phyloP scores from a whole-genome alignment of 2,888 invertebrate genomes.

The Meiosimyza decipiens region DNA sequence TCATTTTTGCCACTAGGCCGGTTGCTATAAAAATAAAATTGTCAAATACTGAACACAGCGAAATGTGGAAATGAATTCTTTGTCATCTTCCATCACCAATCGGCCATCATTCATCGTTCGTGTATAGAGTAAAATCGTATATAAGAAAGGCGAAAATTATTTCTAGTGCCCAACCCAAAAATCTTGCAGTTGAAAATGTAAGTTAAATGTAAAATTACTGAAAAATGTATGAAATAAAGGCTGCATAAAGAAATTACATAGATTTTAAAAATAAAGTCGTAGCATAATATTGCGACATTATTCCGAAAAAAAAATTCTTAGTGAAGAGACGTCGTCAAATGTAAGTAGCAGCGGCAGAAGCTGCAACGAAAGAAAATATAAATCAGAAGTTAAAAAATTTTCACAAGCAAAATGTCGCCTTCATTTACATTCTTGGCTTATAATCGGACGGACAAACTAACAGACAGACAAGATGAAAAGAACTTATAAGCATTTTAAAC shows the following conservation, averaged over 20 bases:
- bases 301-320: constrained; percentile 55
- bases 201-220: constrained; percentile 45
- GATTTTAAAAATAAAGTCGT: constrained; percentile 27
- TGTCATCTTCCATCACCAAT: too few relatives aligned
- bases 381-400: constrained; percentile 37
- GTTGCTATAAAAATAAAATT: too few relatives aligned
- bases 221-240: constrained; percentile 22
- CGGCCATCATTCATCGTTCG: constrained; percentile 17
- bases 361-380: constrained; percentile 33
- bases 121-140: constrained; percentile 32
- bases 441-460: background rate
- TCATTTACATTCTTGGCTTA: constrained; percentile 23
- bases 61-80: too few relatives aligned
- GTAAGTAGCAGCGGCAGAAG: constrained; percentile 1
- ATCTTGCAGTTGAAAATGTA: constrained; percentile 48
- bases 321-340: constrained; percentile 49
- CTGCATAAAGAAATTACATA: constrained; percentile 12
- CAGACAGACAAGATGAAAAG: constrained; percentile 10
- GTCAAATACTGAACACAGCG: too few relatives aligned
- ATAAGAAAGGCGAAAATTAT: constrained; percentile 41
- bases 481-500: constrained; percentile 7
- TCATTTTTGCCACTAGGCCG: too few relatives aligned
- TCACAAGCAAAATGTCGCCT: constrained; percentile 40
- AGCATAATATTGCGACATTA: constrained; percentile 35
- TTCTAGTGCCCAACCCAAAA: constrained; percentile 58